Evolutionary conservation across 2,113 vertebrate genomes (phyloP).

Genomic region (Balaeniceps rex): DNA sequence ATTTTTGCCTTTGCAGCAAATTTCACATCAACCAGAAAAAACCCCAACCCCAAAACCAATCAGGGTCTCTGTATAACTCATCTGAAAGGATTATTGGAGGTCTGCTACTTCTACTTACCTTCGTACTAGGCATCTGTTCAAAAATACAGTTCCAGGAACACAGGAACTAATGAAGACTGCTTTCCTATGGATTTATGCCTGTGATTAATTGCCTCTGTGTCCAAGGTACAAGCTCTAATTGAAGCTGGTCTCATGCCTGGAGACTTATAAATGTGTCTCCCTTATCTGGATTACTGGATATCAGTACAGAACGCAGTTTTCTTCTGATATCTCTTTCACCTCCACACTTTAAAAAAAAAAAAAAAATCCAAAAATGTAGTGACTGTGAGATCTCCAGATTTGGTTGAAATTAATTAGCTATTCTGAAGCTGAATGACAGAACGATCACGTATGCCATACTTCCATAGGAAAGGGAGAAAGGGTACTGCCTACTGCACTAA

Average conservation of each 20-base stretch:
- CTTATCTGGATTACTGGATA: neutral
- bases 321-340: neutral
- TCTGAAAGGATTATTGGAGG: neutral
- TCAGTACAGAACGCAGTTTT: neutral
- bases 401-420: neutral
- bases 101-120: neutral
- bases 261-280: neutral
- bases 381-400: neutral
- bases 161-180: neutral
- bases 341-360: neutral
- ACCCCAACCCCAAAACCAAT: neutral
- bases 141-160: neutral
- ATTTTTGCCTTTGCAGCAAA: slow-evolving; percentile 1
- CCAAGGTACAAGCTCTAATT: neutral
- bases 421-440: neutral
- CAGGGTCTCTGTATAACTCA: neutral
- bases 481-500: neutral
- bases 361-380: neutral
- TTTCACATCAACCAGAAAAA: neutral
- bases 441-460: rapidly evolving
- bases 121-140: neutral
- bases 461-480: neutral
- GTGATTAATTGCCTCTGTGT: neutral
- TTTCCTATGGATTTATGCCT: slow-evolving; percentile 9
- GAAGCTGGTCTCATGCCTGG: slow-evolving; percentile 1